Evolutionary conservation across 2,888 invertebrate species (phyloP), one percentile per base, ranked within the genome.

Genomic region (Hypsopygia costalis): DNA sequence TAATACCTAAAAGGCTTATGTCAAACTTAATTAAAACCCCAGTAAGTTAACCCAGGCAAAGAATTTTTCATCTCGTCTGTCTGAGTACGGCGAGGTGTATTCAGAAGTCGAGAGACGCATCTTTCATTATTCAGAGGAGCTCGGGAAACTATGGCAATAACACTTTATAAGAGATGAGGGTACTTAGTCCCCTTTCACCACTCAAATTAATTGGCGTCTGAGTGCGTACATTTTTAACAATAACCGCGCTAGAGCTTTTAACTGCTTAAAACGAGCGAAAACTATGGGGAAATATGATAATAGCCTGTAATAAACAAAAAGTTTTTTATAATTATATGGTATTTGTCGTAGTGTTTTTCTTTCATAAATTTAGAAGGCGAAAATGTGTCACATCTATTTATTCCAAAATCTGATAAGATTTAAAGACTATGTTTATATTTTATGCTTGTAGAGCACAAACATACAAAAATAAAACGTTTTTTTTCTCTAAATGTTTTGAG

Each of bases 201-300:
- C 58, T 52, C 52, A 52, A 55, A 62, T 61, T 62, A 64, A 63
- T 62, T 63, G 62, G 54, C 53, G 56, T 56, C 60, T 53, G 55
- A 51, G 51, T 47, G 40, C 41, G 36, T 48, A 49, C 44, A 32
- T 44, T 44, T 44, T 41, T 35, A 50, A 54, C 49, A 54, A 55
- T 52, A 46, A 50, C 42, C 41, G 30, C 34, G 12, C 34, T 41
- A 25, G 25, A 8, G 25, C 25, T n/a, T n/a, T 25, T 27, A 49
- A 44, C 46, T 16, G 16, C 4, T 16, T 16, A 16, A 16, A 16
- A 16, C 4, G 2, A 16, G 12, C 9, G 22, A 6, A 36, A 36
- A 29, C 7, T 8, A 20, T 16, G 20, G 36, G 34, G 20, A 28
- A 36, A 29, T 31, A 8, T 12, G n/a, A n/a, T n/a, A n/a, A n/a